Evolutionary conservation across 1,140 invertebrate genomes (phyloP).

Genomic region (Piezodorus guildinii): DNA sequence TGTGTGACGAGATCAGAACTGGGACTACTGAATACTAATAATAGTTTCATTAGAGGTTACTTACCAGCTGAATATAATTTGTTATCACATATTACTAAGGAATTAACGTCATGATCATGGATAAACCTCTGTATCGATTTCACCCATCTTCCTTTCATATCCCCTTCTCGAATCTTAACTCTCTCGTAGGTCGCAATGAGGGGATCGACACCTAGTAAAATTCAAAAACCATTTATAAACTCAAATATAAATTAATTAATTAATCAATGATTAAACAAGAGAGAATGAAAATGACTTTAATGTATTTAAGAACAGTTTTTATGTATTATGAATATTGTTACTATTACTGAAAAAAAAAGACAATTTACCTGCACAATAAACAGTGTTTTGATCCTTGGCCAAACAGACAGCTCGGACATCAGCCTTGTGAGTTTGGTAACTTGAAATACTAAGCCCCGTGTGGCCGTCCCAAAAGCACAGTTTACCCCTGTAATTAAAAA

Average conservation of each 20-base stretch:
- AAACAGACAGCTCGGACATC: conserved; percentile 64
- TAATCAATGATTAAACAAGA: too few species aligned
- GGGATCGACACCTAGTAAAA: conserved; percentile 55
- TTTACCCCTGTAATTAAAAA: conserved; percentile 44
- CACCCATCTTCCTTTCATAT: conserved; percentile 50
- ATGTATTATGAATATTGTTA: too few species aligned
- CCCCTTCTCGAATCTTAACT: conserved; percentile 37
- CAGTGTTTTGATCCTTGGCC: conserved; percentile 52
- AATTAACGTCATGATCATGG: conserved; percentile 74
- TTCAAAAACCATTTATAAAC: background rate
- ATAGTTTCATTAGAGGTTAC: too few species aligned
- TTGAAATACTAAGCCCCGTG: conserved; percentile 61
- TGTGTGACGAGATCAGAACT: too few species aligned
- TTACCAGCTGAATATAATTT: conserved; percentile 63
- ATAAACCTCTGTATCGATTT: conserved; percentile 61
- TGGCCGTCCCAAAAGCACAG: conserved; percentile 79
- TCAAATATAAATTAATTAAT: background rate
- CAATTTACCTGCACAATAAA: conserved; percentile 54
- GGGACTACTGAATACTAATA: too few species aligned
- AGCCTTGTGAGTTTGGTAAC: conserved; percentile 60
- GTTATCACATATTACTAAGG: conserved; percentile 47
- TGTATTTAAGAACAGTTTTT: background rate
- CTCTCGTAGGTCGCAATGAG: conserved; percentile 55
- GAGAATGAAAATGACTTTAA: background rate
- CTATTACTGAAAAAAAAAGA: too few species aligned